Evolutionary conservation across 2,113 vertebrate species (phyloP), one percentile per base, ranked within the genome.

Genomic region (Callopanchax toddi): DNA sequence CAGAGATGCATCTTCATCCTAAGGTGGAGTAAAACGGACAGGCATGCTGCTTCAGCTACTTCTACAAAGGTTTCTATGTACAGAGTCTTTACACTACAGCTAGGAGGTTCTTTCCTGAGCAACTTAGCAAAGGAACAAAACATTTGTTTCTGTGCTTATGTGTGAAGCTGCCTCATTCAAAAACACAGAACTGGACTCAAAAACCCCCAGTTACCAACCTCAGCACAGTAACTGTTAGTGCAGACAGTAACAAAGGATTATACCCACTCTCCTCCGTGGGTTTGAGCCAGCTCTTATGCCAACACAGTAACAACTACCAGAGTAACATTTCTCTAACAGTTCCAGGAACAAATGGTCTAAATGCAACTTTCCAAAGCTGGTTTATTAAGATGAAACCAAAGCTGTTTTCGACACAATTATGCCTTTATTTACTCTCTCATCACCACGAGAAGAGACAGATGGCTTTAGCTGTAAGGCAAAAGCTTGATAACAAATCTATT

Each of bases 41-140:
- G 77, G 81, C 90, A 91, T 92, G 90, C 90, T 86, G 82, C 86
- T 87, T 85, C 71, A 77, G 89, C 87, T 92, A 92, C 86, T 83
- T 91, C 86, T 90, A 87, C 86, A 87, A 83, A 90, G 80, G 75
- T 87, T 67, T 82, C 71, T 90, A 91, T 93, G 45, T 91, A 92
- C 91, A 92, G 71, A 67, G 83, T 88, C 60, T 90, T 79, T 86
- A 87, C 86, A 89, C 67, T 72, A 85, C 68, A 88, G 85, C 84
- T 60, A 72, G 69, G 79, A 78, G 67, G 82, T 82, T 83, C 71
- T 76, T 87, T 89, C 90, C 87, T 88, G 85, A 88, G 87, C 86
- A 85, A 71, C 51, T 67, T 68, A 62, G 80, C 76, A 71, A 79
- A 85, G 79, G 74, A 83, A 49, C 51, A 26, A 53, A 46, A 45